Evolutionary conservation across 2,888 invertebrate species (phyloP).

Genomic region (Notodonta ziczac): DNA sequence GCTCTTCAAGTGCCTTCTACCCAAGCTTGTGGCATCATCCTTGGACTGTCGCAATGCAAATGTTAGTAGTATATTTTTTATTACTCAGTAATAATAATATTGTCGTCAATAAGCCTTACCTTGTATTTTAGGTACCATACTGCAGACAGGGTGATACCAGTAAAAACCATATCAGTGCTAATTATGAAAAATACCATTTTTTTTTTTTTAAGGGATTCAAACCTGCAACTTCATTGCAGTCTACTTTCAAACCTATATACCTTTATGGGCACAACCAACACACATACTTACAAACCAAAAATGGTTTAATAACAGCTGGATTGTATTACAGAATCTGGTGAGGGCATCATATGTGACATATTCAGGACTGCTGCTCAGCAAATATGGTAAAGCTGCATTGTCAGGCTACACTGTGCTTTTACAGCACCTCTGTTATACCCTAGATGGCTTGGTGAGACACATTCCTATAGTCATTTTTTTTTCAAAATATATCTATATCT

Average conservation of each 20-base stretch:
- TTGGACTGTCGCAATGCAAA: slow-evolving; percentile 60
- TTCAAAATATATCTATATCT: too few relatives aligned
- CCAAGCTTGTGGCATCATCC: slow-evolving; percentile 68
- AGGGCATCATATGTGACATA: slow-evolving; percentile 76
- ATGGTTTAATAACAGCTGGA: neutral
- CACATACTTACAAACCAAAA: too few relatives aligned
- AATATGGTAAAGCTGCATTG: slow-evolving; percentile 66
- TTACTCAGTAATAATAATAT: too few relatives aligned
- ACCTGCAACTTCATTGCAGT: too few relatives aligned
- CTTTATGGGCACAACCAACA: too few relatives aligned
- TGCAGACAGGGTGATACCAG: too few relatives aligned
- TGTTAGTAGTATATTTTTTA: slow-evolving; percentile 54
- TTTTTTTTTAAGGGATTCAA: too few relatives aligned
- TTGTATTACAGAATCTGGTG: slow-evolving; percentile 62
- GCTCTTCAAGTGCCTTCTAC: slow-evolving; percentile 71
- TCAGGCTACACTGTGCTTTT: slow-evolving; percentile 61
- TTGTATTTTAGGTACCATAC: too few relatives aligned
- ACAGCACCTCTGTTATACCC: slow-evolving; percentile 69
- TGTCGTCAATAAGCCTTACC: too few relatives aligned
- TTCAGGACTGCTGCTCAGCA: slow-evolving; percentile 64
- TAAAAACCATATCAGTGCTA: too few relatives aligned
- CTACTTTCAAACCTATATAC: too few relatives aligned
- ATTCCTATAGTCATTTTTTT: neutral
- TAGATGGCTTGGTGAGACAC: slow-evolving; percentile 69
- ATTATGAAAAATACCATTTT: too few relatives aligned